Evolutionary conservation across 2,113 vertebrate species (phyloP).

Genomic region (Ceyx melanurus): DNA sequence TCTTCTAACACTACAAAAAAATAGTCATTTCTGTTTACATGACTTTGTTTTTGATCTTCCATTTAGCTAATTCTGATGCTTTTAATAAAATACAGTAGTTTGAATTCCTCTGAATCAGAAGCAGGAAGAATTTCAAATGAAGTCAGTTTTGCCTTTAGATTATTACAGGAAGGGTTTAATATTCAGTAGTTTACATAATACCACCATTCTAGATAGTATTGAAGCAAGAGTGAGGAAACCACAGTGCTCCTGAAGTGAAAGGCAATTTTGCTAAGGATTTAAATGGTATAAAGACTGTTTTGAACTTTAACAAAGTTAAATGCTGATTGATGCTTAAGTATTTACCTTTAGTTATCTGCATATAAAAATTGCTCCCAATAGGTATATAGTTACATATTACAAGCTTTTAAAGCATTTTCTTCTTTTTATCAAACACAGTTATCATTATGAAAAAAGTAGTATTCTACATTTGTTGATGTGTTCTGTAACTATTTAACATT

Average conservation of each 20-base stretch:
- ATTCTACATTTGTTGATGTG: neutral
- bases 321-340: neutral
- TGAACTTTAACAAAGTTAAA: neutral
- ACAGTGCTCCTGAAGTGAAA: neutral
- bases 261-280: neutral
- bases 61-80: neutral
- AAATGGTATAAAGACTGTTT: neutral
- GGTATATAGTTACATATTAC: neutral
- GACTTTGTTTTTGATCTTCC: neutral
- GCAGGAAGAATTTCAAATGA: neutral
- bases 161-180: neutral
- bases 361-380: neutral
- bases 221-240: neutral
- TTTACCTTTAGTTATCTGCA: neutral
- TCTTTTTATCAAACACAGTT: neutral
- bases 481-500: neutral
- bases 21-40: neutral
- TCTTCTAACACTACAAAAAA: neutral
- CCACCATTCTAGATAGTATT: neutral
- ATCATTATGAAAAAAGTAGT: neutral
- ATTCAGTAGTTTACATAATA: neutral
- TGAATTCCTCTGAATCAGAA: neutral
- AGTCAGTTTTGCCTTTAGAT: neutral
- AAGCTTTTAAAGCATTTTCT: neutral
- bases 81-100: neutral